Evolutionary conservation across 2,113 vertebrate species (phyloP).

Genomic region (Hyaena hyaena): DNA sequence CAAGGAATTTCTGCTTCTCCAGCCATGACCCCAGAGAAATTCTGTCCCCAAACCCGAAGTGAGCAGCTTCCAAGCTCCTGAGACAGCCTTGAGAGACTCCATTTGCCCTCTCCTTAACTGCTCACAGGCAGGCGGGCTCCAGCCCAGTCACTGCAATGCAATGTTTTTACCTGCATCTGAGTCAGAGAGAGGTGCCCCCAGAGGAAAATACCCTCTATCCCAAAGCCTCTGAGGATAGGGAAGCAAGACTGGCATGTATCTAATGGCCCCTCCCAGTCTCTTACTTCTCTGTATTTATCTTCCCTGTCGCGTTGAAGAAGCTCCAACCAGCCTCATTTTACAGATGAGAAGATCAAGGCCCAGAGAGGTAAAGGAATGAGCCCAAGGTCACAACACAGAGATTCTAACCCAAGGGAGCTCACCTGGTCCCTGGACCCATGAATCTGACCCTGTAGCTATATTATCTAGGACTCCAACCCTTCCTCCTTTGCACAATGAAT

Average conservation of each 20-base stretch:
- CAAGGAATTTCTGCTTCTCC: not conserved
- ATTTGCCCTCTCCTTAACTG: not conserved
- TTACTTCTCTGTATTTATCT: not conserved
- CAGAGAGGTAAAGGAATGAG: not conserved
- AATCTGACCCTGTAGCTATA: not conserved
- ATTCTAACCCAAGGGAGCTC: not conserved
- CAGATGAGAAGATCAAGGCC: conserved; percentile 33
- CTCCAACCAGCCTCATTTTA: not conserved
- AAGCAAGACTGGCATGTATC: not conserved
- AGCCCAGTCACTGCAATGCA: not conserved
- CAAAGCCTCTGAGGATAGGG: not conserved
- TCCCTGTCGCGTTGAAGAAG: not conserved
- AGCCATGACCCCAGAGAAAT: not conserved
- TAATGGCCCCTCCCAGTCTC: not conserved
- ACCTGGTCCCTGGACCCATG: not conserved
- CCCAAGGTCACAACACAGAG: conserved; percentile 36
- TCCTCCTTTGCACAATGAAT: not conserved
- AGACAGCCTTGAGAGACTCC: not conserved
- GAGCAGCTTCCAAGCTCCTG: not conserved
- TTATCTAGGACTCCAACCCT: not conserved
- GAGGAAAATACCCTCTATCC: not conserved
- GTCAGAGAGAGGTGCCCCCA: not conserved
- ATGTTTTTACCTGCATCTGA: not conserved
- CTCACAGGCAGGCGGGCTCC: not conserved
- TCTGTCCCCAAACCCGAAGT: not conserved